These are phyloP conservation scores for Megaceryle maxima DNA, from an alignment of 2,113 vertebrate species.

Conservation along the genomic window DNA sequence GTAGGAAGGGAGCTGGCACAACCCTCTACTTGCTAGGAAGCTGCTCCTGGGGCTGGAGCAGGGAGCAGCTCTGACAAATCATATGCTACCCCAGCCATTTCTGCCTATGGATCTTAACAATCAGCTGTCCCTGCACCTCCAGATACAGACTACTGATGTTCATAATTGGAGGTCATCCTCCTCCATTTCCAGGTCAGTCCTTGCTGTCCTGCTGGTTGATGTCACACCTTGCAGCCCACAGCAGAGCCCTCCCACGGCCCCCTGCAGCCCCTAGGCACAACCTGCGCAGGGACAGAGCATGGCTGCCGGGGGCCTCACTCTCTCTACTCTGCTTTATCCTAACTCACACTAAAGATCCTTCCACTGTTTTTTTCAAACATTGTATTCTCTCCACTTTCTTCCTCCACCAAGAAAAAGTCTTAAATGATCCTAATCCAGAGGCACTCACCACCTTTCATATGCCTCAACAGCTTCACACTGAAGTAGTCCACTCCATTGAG, in stretches of 20 bases:
- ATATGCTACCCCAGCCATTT: fast-evolving
- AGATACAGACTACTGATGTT: background rate
- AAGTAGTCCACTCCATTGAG: background rate
- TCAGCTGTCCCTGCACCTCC: background rate
- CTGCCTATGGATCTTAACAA: background rate
- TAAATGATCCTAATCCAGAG: background rate
- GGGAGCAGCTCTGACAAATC: background rate
- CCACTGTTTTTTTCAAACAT: background rate
- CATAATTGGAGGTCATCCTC: background rate
- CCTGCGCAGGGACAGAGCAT: background rate
- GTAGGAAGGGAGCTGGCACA: background rate
- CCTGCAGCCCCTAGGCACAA: fast-evolving
- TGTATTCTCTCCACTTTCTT: background rate
- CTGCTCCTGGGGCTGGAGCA: background rate
- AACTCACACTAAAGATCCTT: background rate
- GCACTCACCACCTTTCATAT: background rate
- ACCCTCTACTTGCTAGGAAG: background rate
- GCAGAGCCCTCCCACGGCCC: background rate
- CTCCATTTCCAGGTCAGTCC: background rate
- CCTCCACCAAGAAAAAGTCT: background rate
- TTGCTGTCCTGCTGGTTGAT: background rate
- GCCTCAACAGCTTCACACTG: background rate
- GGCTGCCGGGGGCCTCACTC: background rate
- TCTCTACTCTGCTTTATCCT: background rate
- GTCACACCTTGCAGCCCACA: background rate